These are phyloP conservation scores for Tetrao urogallus DNA, from an alignment of 2,113 vertebrate genomes.

Conservation along the genomic window DNA sequence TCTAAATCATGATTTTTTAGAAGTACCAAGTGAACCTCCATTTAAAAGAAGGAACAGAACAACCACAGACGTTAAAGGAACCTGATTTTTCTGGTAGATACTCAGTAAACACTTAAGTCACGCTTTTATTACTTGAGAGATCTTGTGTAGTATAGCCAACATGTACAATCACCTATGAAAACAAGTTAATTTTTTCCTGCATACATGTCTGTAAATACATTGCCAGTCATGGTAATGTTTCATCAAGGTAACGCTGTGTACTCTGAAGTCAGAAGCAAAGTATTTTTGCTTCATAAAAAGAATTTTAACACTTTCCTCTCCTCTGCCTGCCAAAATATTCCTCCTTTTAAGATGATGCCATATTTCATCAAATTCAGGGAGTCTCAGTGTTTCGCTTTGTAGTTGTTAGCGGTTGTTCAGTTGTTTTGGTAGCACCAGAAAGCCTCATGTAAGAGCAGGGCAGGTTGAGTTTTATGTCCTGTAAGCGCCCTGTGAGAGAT, in stretches of 20 bases:
- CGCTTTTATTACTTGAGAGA: not conserved
- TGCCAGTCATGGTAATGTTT: not conserved
- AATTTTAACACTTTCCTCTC: not conserved
- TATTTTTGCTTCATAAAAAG: too few species aligned
- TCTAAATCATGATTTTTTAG: not conserved
- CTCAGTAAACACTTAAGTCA: not conserved
- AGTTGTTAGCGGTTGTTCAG: not conserved
- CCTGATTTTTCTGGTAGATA: not conserved
- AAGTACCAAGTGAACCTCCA: not conserved
- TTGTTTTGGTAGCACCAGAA: not conserved
- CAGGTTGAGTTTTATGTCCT: not conserved
- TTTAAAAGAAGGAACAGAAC: constrained; percentile 8
- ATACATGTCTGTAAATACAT: not conserved
- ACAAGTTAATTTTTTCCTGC: not conserved
- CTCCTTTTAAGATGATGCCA: not conserved
- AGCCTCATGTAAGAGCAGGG: not conserved
- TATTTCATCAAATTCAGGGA: constrained; percentile 9
- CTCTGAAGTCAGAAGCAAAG: not conserved
- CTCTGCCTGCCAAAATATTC: not conserved
- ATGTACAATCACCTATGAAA: not conserved
- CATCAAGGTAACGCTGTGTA: not conserved
- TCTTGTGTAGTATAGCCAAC: not conserved
- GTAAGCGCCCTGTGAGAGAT: not conserved
- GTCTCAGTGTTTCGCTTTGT: not conserved
- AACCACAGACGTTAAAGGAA: not conserved